Percentiles rank a stretch among this genome's conserved stretches.
Conservation (phyloP, 2,888 invertebrate species). For the Odontothrips loti region DNA sequence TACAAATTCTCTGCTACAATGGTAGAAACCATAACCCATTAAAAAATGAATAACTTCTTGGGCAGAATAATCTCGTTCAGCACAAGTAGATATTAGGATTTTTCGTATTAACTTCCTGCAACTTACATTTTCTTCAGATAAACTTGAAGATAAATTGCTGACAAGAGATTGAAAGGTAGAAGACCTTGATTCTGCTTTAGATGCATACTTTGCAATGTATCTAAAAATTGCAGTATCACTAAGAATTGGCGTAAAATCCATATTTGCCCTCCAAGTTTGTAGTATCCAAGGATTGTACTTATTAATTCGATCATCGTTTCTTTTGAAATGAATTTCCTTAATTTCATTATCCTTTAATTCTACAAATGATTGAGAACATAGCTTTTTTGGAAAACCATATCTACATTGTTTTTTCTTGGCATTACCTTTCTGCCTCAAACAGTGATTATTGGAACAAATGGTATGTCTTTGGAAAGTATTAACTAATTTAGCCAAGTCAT, state of each 20-base stretch:
- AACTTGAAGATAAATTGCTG: slow-evolving; percentile 30
- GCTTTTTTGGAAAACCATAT: slow-evolving; percentile 31
- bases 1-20: slow-evolving; percentile 21
- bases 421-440: slow-evolving; percentile 30
- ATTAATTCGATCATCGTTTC: slow-evolving; percentile 33
- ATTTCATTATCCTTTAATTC: background rate
- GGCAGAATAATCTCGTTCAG: slow-evolving; percentile 35
- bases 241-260: slow-evolving; percentile 30
- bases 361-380: background rate
- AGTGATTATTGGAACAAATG: slow-evolving; percentile 24
- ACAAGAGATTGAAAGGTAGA: slow-evolving; percentile 32
- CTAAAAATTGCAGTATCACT: slow-evolving; percentile 25
- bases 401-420: slow-evolving; percentile 29
- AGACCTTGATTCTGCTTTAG: too few relatives aligned
- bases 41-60: slow-evolving; percentile 34
- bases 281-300: slow-evolving; percentile 31
- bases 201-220: too few relatives aligned
- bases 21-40: slow-evolving; percentile 29
- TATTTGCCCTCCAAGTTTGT: slow-evolving; percentile 35
- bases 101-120: slow-evolving; percentile 32
- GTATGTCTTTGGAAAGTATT: slow-evolving; percentile 32
- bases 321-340: slow-evolving; percentile 2
- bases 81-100: slow-evolving; percentile 32
- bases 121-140: background rate
- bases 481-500: background rate